These are phyloP conservation scores for Poecilia wingei DNA, from an alignment of 2,797 vertebrate genomes.

Conservation along the genomic window DNA sequence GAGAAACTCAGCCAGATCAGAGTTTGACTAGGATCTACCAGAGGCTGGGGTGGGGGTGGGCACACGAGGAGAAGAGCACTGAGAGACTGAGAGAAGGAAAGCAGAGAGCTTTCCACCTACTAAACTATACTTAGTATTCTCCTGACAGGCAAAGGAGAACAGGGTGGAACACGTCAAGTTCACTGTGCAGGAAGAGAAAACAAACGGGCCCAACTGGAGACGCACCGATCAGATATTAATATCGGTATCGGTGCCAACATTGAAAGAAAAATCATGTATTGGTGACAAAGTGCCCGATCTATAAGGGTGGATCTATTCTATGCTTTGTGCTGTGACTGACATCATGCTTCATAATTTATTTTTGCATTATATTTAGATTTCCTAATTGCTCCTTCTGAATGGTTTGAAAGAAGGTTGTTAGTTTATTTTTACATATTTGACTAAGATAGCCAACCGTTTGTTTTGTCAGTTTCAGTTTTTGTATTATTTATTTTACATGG, in stretches of 20 bases:
- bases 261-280: no score
- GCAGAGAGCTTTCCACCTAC: neutral
- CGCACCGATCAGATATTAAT: neutral
- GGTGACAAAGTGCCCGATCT: no score
- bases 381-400: no score
- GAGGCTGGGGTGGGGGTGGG: neutral
- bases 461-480: no score
- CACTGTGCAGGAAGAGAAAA: neutral
- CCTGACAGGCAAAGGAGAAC: neutral
- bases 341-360: no score
- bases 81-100: neutral
- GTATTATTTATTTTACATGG: no score
- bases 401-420: no score
- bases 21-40: neutral
- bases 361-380: no score
- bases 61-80: constrained; percentile 16
- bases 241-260: neutral
- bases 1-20: neutral
- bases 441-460: no score
- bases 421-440: neutral
- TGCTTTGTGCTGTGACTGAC: no score
- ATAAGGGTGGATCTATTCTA: no score
- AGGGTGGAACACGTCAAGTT: constrained; percentile 9
- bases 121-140: constrained; percentile 9
- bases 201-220: neutral